A percentile compares a stretch with the other conserved stretches of the same genome.
Conservation (phyloP, 1,140 invertebrate genomes). For the Pogonus chalceus region DNA sequence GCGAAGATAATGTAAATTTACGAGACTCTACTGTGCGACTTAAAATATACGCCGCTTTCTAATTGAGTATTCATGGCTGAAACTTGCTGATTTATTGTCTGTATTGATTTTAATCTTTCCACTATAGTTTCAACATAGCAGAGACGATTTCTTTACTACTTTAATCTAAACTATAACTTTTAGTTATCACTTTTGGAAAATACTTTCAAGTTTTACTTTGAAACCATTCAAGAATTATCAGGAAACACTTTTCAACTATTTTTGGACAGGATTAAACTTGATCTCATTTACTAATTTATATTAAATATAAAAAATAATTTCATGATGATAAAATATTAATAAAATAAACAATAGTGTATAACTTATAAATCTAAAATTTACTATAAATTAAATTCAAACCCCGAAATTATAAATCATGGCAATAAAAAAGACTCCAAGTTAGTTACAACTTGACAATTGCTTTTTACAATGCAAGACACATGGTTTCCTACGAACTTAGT, state of each 20-base stretch:
- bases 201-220: not conserved
- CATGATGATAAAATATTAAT: not conserved
- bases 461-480: constrained; percentile 7
- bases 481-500: not conserved
- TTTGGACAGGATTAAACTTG: not conserved
- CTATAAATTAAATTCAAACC: not conserved
- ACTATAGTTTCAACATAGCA: no score
- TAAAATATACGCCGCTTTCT: constrained; percentile 14
- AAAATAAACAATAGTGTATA: not conserved
- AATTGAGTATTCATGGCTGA: constrained; percentile 20
- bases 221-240: not conserved
- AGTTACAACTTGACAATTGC: not conserved
- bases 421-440: no score
- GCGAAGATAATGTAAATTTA: constrained; percentile 16
- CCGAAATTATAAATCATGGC: no score
- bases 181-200: not conserved
- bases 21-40: constrained; percentile 8
- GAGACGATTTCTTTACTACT: not conserved
- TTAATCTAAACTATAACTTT: not conserved
- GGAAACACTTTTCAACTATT: not conserved
- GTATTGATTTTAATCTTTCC: not conserved
- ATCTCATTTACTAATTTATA: not conserved
- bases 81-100: not conserved
- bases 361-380: not conserved
- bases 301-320: not conserved